Evolutionary conservation across 2,888 invertebrate species (phyloP).

Genomic region (Heteropelma amictum): DNA sequence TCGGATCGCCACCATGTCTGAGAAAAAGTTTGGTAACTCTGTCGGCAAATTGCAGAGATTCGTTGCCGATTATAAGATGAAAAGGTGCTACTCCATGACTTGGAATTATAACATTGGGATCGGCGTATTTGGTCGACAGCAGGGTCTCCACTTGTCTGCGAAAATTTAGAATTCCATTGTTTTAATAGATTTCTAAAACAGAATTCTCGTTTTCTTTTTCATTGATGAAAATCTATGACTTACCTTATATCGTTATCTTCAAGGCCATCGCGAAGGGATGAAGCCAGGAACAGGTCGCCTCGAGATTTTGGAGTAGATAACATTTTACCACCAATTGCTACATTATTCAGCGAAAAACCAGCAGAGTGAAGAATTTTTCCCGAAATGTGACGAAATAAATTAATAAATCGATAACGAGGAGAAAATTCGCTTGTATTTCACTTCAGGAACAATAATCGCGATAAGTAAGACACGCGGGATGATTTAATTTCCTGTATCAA

Average conservation of each 20-base stretch:
- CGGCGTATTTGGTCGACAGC: constrained; percentile 79
- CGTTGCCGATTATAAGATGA: constrained; percentile 87
- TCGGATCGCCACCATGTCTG: constrained; percentile 85
- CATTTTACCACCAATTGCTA: constrained; percentile 15
- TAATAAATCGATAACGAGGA: no score
- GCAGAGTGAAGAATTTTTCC: background rate
- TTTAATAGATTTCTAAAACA: background rate
- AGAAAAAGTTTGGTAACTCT: constrained; percentile 84
- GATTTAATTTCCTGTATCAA: background rate
- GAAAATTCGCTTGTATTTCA: no score
- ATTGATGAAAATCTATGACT: constrained; percentile 58
- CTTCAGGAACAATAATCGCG: no score
- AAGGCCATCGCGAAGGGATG: constrained; percentile 82
- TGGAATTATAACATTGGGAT: constrained; percentile 85
- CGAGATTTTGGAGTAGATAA: constrained; percentile 66
- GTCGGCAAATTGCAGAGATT: constrained; percentile 82
- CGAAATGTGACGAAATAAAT: background rate
- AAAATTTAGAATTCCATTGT: background rate
- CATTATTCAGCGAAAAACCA: background rate
- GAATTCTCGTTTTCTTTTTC: background rate
- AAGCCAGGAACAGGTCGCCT: constrained; percentile 72
- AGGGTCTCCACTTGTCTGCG: constrained; percentile 78
- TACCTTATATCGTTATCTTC: constrained; percentile 83
- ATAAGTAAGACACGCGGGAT: no score
- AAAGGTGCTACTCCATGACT: constrained; percentile 86